phyloP scores from a whole-genome alignment of 2,797 vertebrate species.

The Channa striata region DNA sequence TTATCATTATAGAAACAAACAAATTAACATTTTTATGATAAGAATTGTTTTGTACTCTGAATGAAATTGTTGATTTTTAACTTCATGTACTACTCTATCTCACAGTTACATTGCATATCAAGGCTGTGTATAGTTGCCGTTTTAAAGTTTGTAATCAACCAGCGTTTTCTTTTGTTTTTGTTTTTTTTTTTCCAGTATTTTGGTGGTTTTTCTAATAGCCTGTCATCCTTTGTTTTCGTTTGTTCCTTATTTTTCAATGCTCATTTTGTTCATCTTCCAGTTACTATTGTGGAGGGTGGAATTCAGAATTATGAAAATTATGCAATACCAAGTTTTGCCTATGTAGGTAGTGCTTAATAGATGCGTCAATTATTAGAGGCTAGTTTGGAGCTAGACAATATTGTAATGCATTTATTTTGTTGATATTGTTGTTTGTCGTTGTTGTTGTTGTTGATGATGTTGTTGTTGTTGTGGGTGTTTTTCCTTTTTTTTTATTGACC shows the following conservation, averaged over 20 bases:
- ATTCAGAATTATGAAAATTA: slow-evolving; percentile 99
- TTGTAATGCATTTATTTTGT: slow-evolving; percentile 90
- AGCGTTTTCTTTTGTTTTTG: slow-evolving; percentile 88
- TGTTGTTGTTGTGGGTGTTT: slow-evolving; percentile 82
- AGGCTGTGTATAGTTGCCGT: slow-evolving; percentile 99
- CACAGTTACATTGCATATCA: slow-evolving; percentile 99
- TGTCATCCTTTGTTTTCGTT: slow-evolving; percentile 90
- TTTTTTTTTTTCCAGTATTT: slow-evolving; percentile 88
- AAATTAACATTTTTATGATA: slow-evolving; percentile 99
- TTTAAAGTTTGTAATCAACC: slow-evolving; percentile 99
- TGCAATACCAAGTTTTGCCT: slow-evolving; percentile 99
- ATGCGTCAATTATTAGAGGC: slow-evolving; percentile 98
- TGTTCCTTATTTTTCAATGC: slow-evolving; percentile 82
- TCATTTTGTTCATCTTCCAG: slow-evolving; percentile 97
- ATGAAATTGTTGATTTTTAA: slow-evolving; percentile 99
- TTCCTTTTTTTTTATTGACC: slow-evolving; percentile 92
- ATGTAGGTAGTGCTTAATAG: slow-evolving; percentile 99
- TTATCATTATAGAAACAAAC: slow-evolving; percentile 93
- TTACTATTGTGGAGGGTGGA: slow-evolving; percentile 94
- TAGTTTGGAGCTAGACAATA: slow-evolving; percentile 96
- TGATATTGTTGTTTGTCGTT: slow-evolving; percentile 82
- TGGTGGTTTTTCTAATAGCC: slow-evolving; percentile 91
- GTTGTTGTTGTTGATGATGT: slow-evolving; percentile 80
- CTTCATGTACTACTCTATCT: slow-evolving; percentile 98
- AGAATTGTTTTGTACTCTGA: slow-evolving; percentile 99